Base-by-base conservation (phyloP, 2,888 invertebrate genomes). In the Mantis religiosa region DNA sequence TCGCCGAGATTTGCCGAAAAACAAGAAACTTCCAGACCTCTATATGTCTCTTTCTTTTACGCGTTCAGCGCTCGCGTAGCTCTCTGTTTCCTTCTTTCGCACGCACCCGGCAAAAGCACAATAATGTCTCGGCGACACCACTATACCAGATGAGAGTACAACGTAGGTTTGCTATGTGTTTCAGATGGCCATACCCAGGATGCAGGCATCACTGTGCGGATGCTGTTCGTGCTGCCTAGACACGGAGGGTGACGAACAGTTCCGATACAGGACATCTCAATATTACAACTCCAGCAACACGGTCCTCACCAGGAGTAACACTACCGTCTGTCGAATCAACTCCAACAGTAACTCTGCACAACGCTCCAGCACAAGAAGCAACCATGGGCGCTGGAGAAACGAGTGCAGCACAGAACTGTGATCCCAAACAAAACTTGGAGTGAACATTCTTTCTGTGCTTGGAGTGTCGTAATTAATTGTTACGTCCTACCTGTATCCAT, bases 201-300 rank as follows among this genome's bases (percentile, higher is more conserved):
- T 90, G 90, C 88, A 89, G 28, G 41, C 89, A 12, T 86, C 87
- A 6, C 28, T 90, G 30, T 89, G 89, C 81, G 84, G 87, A 1
- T 81, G 83, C 34, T 89, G 89, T 87, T 89, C 88, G 81, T 47
- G 81, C 41, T 83, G 41, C 87, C 41, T 89, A 88, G 28, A 47
- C 3, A 87, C 85, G 47, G 89, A 88, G 15, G 89, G 88, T 84
- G 89, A 84, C 82, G 89, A 89, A 9, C 83, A 82, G 34, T 88
- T 88, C 2, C 83, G 30, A 14, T 41, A 88, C 83, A 86, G 89
- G 25, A 54, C 86, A 41, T 88, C 89, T 14, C 87, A 88, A 9
- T 87, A 89, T 85, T 84, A 91, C 90, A 90, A 34, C 82, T 28
- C 85, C 27, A 71, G 28, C 54, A 54, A 84, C 81, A 87, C 81